Evolutionary conservation across 2,113 vertebrate genomes (phyloP), one percentile per base, ranked within the genome.

Genomic region (Ptilonorhynchus violaceus): DNA sequence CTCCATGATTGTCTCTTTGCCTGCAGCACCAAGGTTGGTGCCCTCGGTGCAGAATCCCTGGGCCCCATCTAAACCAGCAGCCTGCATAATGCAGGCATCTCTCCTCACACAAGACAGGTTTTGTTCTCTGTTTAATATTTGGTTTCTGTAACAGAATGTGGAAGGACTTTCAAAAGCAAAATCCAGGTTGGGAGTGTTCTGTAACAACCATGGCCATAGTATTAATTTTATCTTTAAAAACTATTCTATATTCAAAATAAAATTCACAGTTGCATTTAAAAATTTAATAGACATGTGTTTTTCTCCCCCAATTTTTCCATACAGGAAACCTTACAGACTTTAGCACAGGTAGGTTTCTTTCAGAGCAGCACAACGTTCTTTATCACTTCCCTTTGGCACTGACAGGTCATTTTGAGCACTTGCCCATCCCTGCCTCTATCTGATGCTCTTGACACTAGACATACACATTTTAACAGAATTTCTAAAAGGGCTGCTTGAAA

Each of bases 401-500:
- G 89, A 93, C 94, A 97, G 87, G 93, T 92, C 87, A 92, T 92
- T 96, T 72, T 70, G 62, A 97, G 86, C 1, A 2, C 76, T 85
- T 91, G 91, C 86, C 70, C 89, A 95, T 85, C 81, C 88, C 86
- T 93, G 91, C 84, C 86, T 76, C 50, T 49, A 80, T 77, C 85
- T 95, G 92, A 88, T 88, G 82, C 66, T 85, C 81, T 72, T 93
- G 89, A 93, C 91, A 95, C 66, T 7, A 93, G 70, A 93, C 63
- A 93, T 18, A 35, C 23, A 37, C 68, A 56, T 86, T 97, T 90
- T 72, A 94, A 85, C 56, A 96, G 94, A 62, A 74, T 89, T 91
- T 96, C 89, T 92, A 70, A 87, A 96, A 91, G 73, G 67, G 16
- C 30, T 53, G 11, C 44, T 79, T 58, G 80, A 94, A 85, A 96